Evolutionary conservation across 2,888 invertebrate genomes (phyloP), one percentile per base, ranked within the genome.

Genomic region (Cataglyphis livida): DNA sequence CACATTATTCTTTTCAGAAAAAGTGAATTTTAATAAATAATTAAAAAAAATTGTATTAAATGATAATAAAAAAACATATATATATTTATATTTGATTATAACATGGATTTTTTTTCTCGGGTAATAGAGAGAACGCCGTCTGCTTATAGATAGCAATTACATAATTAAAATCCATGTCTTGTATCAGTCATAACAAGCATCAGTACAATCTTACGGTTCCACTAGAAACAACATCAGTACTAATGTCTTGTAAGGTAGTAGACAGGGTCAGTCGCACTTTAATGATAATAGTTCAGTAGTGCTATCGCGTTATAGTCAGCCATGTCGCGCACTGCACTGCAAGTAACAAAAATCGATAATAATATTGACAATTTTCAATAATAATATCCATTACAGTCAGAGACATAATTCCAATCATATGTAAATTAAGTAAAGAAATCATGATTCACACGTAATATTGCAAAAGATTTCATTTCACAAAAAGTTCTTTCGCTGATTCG

Each of bases 131-230:
- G 62, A 76, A 61, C 44, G 59, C 15, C 32, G 57, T 51, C 25
- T 48, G 32, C 25, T 68, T 57, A 32, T 25, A 61, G 71, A 21
- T 79, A 71, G 25, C 44, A 61, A 61, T 59, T 71, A 71, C 71
- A 12, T 78, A 28, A 28, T 28, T 28, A 78, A 41, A 68, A 57
- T 68, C 21, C 70, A 70, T 32, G 78, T 79, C 25, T 79, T 59
- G 7, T 59, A 78, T 70, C 21, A 76, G 54, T 57, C 54, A 18
- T 59, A 79, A 79, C 70, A 18, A 48, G 6, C 71, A 79, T 59
- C 3, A 38, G 70, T 71, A 59, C 59, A 61, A 71, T 51, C 41
- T 70, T 78, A 70, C 15, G 18, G 35, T 79, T 48, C 35, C 70
- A 59, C 12, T 44, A 28, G 70, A 59, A 79, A 61, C 41, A 61